These are phyloP conservation scores for Cinclus cinclus DNA, from an alignment of 2,113 vertebrate species.

Conservation along the genomic window DNA sequence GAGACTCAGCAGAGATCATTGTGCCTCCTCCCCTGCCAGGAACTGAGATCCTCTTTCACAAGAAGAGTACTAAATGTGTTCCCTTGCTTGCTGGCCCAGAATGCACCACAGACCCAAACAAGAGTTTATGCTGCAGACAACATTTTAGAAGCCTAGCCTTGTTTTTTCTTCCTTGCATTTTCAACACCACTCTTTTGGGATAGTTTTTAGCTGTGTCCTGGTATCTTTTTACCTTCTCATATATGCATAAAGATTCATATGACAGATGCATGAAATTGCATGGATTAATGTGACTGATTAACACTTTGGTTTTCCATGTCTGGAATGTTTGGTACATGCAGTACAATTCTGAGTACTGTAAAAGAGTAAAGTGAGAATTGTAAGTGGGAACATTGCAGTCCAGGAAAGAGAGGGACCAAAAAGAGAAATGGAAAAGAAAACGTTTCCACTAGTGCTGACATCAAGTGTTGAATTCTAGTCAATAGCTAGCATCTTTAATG, in stretches of 20 bases:
- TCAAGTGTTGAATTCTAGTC: background rate
- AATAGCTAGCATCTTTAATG: background rate
- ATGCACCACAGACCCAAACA: background rate
- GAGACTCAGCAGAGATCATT: accelerated
- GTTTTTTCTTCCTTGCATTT: background rate
- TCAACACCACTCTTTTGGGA: background rate
- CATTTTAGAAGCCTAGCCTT: background rate
- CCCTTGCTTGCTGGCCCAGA: background rate
- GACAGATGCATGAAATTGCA: background rate
- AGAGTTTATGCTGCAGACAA: background rate
- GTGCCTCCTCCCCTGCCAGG: background rate
- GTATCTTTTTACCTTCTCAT: background rate
- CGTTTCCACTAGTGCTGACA: background rate
- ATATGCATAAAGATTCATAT: too few species aligned
- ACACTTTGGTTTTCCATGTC: background rate
- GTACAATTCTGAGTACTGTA: background rate
- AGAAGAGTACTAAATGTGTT: background rate
- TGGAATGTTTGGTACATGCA: background rate
- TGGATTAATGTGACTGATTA: background rate
- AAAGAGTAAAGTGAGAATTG: background rate
- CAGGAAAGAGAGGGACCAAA: background rate
- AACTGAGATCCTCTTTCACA: background rate
- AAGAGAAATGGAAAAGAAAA: background rate
- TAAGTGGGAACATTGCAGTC: accelerated
- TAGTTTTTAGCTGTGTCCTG: background rate